Conservation (phyloP, 2,113 vertebrate genomes). For the Mobula hypostoma region DNA sequence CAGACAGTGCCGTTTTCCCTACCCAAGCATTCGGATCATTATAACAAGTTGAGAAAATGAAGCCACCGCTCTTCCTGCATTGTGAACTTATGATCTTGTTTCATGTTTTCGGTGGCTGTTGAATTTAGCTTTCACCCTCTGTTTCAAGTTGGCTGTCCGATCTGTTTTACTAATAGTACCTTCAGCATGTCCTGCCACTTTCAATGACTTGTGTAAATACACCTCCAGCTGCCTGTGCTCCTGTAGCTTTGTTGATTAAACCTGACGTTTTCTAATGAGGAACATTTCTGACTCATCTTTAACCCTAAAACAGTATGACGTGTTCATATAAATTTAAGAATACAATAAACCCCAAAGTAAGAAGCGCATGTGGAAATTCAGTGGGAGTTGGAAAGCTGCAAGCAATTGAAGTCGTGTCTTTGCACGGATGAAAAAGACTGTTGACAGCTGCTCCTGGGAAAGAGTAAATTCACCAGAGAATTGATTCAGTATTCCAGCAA, state of each 20-base stretch:
- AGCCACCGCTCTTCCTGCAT: too few relatives aligned
- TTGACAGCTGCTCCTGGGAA: background rate
- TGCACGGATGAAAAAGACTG: background rate
- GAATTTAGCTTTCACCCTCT: background rate
- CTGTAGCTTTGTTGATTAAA: background rate
- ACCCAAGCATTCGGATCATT: too few relatives aligned
- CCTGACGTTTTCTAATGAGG: background rate
- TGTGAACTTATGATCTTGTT: too few relatives aligned
- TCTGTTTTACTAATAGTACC: background rate
- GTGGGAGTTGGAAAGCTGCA: slow-evolving; percentile 19
- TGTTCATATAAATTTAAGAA: background rate
- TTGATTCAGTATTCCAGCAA: background rate
- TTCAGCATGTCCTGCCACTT: background rate
- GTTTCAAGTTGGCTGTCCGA: background rate
- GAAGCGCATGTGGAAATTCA: background rate
- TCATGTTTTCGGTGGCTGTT: background rate
- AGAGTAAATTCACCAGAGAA: background rate
- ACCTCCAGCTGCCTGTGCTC: background rate
- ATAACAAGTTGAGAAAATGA: too few relatives aligned
- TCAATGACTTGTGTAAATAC: background rate
- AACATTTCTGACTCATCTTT: background rate
- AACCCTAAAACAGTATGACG: background rate
- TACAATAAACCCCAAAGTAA: background rate
- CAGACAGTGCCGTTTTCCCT: too few relatives aligned
- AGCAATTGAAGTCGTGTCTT: background rate